A percentile compares a stretch with the other conserved stretches of the same genome.
These are phyloP conservation scores for Scelioninae gen. 1 DNA, from an alignment of 2,888 invertebrate genomes.

Conservation along the genomic window DNA sequence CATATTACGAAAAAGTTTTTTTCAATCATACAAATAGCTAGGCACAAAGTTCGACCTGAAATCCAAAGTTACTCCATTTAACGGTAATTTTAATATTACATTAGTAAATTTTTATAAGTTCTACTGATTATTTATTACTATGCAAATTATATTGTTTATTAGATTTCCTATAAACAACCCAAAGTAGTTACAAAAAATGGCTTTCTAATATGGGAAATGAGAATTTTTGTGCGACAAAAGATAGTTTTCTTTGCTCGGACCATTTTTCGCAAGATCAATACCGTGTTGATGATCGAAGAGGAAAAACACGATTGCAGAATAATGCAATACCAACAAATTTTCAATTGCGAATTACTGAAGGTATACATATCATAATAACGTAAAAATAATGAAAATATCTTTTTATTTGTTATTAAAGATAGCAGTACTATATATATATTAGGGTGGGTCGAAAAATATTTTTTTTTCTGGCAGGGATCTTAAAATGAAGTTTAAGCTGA, in stretches of 20 bases:
- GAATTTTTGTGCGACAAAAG: neutral
- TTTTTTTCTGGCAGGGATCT: too few species aligned
- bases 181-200: neutral
- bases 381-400: neutral
- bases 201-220: slow-evolving; percentile 7
- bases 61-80: too few species aligned
- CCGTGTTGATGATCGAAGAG: slow-evolving; percentile 6
- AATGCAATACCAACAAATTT: slow-evolving; percentile 1
- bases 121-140: too few species aligned
- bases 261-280: slow-evolving; percentile 6
- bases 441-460: too few species aligned
- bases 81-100: too few species aligned
- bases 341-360: neutral
- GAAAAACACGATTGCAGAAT: neutral
- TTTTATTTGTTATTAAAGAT: too few species aligned
- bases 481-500: too few species aligned
- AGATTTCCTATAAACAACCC: slow-evolving; percentile 2
- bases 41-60: too few species aligned
- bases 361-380: neutral
- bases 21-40: too few species aligned
- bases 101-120: too few species aligned
- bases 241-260: neutral
- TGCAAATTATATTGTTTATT: neutral
- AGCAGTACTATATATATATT: too few species aligned
- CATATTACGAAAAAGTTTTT: too few species aligned